Base-by-base conservation (phyloP, 2,888 invertebrate species). In the Clepsis dumicolana region DNA sequence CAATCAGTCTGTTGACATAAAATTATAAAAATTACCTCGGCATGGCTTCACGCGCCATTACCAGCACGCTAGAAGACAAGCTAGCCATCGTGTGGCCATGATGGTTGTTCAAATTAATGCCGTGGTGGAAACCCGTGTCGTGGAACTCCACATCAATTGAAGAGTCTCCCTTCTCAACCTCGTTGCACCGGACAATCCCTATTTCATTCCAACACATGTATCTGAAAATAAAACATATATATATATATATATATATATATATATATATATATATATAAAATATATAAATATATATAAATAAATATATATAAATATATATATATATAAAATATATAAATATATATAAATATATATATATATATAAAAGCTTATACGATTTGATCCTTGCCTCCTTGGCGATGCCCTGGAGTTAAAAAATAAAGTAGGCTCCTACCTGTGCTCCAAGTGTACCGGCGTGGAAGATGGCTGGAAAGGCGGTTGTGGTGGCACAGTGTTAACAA, bases 121-220 rank as follows among this genome's bases (percentile, higher is more conserved):
- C 96, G 82, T 98, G 98, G 84, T 99, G 98, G 12, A 97, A 93
- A 60, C 96, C 95, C 0, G 96, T 95, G 88, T 99, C 98, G 79
- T 99, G 99, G 87, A 99, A 99, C 86, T 99, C 98, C 0, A 99
- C 97, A 84, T 99, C 98, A 63, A 99, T 97, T 0, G 96, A 96
- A 64, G 97, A 97, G 53, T 96, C 97, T 0, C 95, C 96, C 44
- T 87, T 88, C 72, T 96, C 96, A 0, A 94, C 94, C 0, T 95
- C 95, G 82, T 97, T 97, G 77, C 97, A 96, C 8, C 97, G 95
- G 0, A 99, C 96, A 73, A 99, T 96, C n/a, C 99, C 99, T 4
- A 98, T 95, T 63, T 97, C 96, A 82, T 99, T 99, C 98, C 98
- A 99, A 64, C 97, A 96, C 95, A 96, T 94, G 80, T 96, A 96